Conservation (phyloP, 1,140 invertebrate genomes). For the Zophobas atratus region DNA sequence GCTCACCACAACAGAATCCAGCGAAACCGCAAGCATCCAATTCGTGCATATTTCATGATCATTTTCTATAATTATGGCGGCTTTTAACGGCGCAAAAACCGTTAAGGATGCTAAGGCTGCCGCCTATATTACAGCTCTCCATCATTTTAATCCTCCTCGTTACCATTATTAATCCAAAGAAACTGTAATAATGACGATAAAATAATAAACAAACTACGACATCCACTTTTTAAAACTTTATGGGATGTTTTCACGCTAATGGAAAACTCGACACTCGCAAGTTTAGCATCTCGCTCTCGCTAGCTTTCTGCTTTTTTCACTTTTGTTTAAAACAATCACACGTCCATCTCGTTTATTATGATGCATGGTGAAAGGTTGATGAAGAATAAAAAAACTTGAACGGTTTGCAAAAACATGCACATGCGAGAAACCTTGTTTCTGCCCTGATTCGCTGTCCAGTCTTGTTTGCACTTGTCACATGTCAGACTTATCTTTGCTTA, state of each 20-base stretch:
- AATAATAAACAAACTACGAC: slow-evolving; percentile 4
- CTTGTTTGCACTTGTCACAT: neutral
- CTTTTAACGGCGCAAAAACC: slow-evolving; percentile 16
- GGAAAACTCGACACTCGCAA: neutral
- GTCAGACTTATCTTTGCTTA: neutral
- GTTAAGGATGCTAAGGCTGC: slow-evolving; percentile 1
- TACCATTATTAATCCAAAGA: slow-evolving; percentile 8
- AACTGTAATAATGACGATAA: slow-evolving; percentile 16
- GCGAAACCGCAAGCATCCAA: neutral
- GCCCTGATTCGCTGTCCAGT: neutral
- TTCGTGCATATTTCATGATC: slow-evolving; percentile 3
- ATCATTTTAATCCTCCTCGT: slow-evolving; percentile 14
- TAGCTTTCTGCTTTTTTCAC: neutral
- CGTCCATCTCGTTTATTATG: slow-evolving; percentile 1
- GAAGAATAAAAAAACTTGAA: neutral
- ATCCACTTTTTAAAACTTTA: neutral
- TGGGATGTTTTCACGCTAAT: slow-evolving; percentile 15
- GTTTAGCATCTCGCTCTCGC: neutral
- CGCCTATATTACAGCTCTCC: slow-evolving; percentile 1
- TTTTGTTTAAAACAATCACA: neutral
- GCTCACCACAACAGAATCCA: neutral
- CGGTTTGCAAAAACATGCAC: neutral
- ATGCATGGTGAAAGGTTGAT: neutral
- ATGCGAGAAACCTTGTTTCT: neutral
- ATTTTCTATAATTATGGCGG: slow-evolving; percentile 25